Conservation (phyloP, 2,113 vertebrate genomes). For the Caranx melampygus region DNA sequence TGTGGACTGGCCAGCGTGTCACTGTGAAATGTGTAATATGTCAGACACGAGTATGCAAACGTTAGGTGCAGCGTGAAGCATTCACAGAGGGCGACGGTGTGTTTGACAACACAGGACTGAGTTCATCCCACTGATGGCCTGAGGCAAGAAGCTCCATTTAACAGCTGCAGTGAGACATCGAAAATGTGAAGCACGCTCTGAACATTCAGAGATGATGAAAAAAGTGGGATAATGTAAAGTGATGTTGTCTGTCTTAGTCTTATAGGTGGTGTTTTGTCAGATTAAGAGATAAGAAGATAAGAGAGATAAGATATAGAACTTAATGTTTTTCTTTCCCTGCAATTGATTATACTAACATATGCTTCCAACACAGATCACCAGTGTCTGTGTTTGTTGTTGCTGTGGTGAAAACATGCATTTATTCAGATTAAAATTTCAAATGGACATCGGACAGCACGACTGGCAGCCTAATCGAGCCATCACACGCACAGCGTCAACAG, state of each 20-base stretch:
- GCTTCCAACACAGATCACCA: neutral
- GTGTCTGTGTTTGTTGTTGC: neutral
- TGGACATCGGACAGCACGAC: neutral
- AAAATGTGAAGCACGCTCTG: neutral
- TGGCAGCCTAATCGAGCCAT: neutral
- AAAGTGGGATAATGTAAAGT: neutral
- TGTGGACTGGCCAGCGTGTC: too few species aligned
- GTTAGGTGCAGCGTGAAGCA: neutral
- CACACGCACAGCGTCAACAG: neutral
- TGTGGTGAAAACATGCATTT: neutral
- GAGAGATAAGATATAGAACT: too few species aligned
- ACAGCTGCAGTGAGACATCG: neutral
- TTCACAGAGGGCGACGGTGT: neutral
- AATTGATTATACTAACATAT: too few species aligned
- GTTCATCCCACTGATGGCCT: neutral
- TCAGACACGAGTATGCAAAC: neutral
- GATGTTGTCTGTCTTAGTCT: neutral
- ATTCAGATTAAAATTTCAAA: neutral
- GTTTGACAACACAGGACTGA: neutral
- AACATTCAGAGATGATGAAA: neutral
- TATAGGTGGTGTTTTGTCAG: too few species aligned
- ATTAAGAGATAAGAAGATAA: too few species aligned
- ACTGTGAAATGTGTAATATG: neutral
- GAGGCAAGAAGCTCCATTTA: neutral
- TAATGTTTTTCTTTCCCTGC: too few species aligned